Conservation (phyloP, 2,888 invertebrate species). For the Ctena decussata region DNA sequence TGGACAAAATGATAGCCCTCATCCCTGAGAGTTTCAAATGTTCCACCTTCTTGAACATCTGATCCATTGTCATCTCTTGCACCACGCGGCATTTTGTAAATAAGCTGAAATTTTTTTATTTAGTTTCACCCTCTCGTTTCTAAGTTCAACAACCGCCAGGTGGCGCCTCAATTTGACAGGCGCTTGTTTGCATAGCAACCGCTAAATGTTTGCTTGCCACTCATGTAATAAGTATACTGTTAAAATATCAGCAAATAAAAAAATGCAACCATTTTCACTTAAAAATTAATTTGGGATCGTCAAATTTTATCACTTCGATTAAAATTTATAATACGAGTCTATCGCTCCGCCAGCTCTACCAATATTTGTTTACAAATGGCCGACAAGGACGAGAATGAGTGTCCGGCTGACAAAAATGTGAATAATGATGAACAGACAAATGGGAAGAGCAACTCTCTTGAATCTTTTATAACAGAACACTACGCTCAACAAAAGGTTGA, state of each 20-base stretch:
- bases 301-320: too few species aligned
- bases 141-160: constrained; percentile 60
- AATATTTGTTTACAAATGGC: constrained; percentile 72
- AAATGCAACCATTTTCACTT: too few species aligned
- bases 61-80: constrained; percentile 73
- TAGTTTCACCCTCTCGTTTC: constrained; percentile 38
- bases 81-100: constrained; percentile 69
- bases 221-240: too few species aligned
- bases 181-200: constrained; percentile 51
- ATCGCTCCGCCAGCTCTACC: background rate
- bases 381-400: constrained; percentile 58
- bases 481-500: constrained; percentile 77
- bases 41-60: constrained; percentile 71
- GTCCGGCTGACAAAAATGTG: constrained; percentile 31
- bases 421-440: constrained; percentile 18
- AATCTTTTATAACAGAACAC: constrained; percentile 77
- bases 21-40: constrained; percentile 82
- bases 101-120: constrained; percentile 20
- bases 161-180: constrained; percentile 47
- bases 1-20: constrained; percentile 84
- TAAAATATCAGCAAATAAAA: too few species aligned
- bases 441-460: constrained; percentile 57
- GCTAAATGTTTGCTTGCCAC: constrained; percentile 26
- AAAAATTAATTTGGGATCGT: too few species aligned
- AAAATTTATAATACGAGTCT: too few species aligned